Evolutionary conservation across 2,113 vertebrate genomes (phyloP).

Genomic region (Paradisaea rubra): DNA sequence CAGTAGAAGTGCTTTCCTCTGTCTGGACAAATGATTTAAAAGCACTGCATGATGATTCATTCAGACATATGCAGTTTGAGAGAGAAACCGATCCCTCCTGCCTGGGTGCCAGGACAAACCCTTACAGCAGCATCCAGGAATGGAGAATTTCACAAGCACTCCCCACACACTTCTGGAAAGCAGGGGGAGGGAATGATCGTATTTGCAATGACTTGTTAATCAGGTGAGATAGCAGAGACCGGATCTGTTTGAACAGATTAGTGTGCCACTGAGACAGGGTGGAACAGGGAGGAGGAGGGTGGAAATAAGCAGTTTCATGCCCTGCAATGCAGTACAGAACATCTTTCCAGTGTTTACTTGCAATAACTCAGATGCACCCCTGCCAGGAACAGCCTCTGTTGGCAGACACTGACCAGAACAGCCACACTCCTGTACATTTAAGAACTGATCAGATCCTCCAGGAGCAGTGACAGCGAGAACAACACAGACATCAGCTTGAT

Average conservation of each 20-base stretch:
- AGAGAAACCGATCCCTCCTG: not conserved
- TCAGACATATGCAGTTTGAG: not conserved
- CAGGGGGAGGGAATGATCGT: not conserved
- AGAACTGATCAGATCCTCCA: not conserved
- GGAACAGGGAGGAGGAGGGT: not conserved
- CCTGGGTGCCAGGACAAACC: slow-evolving; percentile 11
- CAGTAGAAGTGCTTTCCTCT: not conserved
- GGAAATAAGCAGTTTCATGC: slow-evolving; percentile 1
- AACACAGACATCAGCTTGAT: not conserved
- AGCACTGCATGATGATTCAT: slow-evolving; percentile 13
- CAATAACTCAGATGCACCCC: not conserved
- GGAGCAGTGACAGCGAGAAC: not conserved
- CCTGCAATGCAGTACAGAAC: slow-evolving; percentile 60
- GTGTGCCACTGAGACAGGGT: accelerated
- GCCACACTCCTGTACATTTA: not conserved
- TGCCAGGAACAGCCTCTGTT: slow-evolving; percentile 46
- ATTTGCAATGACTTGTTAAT: not conserved
- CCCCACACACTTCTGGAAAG: not conserved
- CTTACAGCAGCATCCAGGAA: not conserved
- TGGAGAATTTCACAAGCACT: not conserved
- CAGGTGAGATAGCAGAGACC: not conserved
- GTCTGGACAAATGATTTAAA: not conserved
- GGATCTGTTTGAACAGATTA: not conserved
- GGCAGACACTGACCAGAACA: slow-evolving; percentile 20
- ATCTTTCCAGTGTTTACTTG: not conserved